Base-by-base conservation (phyloP, 2,888 invertebrate species). In the Dascillus cervinus region DNA sequence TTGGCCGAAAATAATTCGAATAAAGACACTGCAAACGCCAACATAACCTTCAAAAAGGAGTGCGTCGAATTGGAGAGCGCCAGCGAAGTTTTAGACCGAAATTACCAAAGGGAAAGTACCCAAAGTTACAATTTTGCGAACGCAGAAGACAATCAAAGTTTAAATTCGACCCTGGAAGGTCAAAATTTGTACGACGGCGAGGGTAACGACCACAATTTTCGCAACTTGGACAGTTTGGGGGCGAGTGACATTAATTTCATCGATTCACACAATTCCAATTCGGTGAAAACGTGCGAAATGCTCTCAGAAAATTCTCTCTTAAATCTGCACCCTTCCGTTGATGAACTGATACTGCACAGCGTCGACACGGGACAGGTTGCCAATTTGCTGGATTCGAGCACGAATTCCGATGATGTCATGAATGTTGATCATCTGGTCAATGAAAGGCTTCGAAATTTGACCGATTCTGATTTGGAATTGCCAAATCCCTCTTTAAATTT, bases 401-500 rank as follows among this genome's bases (percentile, higher is more conserved):
- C 55, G 9, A 57, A 55, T 44, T 61, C 62, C 0, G 62, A 62
- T 43, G 64, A 65, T 49, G 56, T 63, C 13, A 62, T 64, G 60
- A 64, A 64, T 43, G 64, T 65, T 1, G 65, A 64, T 52, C 65
- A 64, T 35, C 62, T 65, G 46, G 64, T 64, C 3, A 64, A 62
- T 41, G 65, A 65, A 43, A 47, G 64, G 24, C 61, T 65, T 46
- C 60, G 61, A 33, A 61, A 56, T 35, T 53, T 65, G 29, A 62
- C 62, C 0, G 64, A 59, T 34, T 52, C 59, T 2, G 63, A 62
- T 29, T 38, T 56, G 11, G 60, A 57, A 26, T 41, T 56, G 22
- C 47, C 41, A 25, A 46, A 47, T 31, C 37, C 41, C 6, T 34
- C 54, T 2, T 45, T 62, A 34, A 56, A 53, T 47, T 42, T 63